These are phyloP conservation scores for Rhimphoctona megacephalus DNA, from an alignment of 2,888 invertebrate genomes.

Conservation along the genomic window DNA sequence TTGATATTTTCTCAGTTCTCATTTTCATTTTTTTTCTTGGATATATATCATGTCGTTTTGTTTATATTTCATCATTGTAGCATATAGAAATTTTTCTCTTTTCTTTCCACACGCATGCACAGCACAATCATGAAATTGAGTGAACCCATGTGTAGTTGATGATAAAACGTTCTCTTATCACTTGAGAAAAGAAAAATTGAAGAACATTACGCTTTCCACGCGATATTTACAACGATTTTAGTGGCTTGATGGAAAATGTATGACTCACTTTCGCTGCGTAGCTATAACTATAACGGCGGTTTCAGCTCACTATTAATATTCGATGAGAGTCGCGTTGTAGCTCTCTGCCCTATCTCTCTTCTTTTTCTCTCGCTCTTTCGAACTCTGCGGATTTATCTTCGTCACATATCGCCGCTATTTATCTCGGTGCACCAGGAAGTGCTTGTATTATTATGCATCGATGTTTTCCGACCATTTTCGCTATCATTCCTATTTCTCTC, in stretches of 20 bases:
- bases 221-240: constrained; percentile 51
- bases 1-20: not conserved
- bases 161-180: constrained; percentile 27
- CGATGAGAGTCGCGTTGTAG: constrained; percentile 37
- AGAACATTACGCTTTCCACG: constrained; percentile 37
- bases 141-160: not conserved
- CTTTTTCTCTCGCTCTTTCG: not conserved
- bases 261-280: not conserved
- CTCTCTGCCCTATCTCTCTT: constrained; percentile 19
- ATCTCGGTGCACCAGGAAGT: constrained; percentile 33
- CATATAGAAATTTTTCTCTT: not conserved
- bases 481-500: not conserved
- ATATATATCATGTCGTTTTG: not conserved
- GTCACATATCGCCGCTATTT: constrained; percentile 37
- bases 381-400: not conserved
- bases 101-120: not conserved
- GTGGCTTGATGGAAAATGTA: constrained; percentile 32
- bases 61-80: not conserved
- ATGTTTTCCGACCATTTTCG: constrained; percentile 43
- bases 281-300: constrained; percentile 5
- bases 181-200: constrained; percentile 25
- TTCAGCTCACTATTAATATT: constrained; percentile 54
- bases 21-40: not conserved
- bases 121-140: constrained; percentile 40
- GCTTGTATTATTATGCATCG: constrained; percentile 51